Percentiles rank a stretch among this genome's conserved stretches.
These are phyloP conservation scores for Lagothrix lagotricha DNA, from an alignment of 2,797 vertebrate species.

Conservation along the genomic window DNA sequence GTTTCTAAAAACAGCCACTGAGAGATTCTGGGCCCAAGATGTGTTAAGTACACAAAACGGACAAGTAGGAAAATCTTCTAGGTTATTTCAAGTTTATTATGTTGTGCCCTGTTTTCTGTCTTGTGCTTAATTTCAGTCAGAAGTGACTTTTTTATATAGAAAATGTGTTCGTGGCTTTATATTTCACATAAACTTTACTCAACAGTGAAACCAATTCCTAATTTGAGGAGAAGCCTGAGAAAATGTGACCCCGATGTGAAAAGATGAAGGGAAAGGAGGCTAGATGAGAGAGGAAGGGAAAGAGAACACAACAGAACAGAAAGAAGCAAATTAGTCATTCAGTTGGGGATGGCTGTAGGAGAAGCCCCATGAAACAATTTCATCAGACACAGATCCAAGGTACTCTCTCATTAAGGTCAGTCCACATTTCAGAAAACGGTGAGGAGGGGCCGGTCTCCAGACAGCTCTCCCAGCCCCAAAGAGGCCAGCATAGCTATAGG, in stretches of 20 bases:
- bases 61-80: not conserved
- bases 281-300: not conserved
- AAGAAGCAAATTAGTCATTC: not conserved
- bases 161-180: not conserved
- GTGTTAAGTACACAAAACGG: not conserved
- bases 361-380: not conserved
- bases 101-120: not conserved
- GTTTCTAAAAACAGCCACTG: not conserved
- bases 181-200: not conserved
- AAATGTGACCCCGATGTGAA: not conserved
- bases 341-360: fast-evolving
- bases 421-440: not conserved
- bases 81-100: not conserved
- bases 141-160: conserved; percentile 2
- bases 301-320: not conserved
- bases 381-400: not conserved
- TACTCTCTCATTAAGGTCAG: not conserved
- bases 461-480: not conserved
- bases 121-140: conserved; percentile 34
- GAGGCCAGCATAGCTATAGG: not conserved
- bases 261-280: not conserved
- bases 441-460: not conserved
- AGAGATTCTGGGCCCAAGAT: not conserved
- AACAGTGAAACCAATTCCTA: not conserved
- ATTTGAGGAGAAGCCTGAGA: not conserved